Evolutionary conservation across 2,797 vertebrate species (phyloP).

Genomic region (Liasis olivaceus): DNA sequence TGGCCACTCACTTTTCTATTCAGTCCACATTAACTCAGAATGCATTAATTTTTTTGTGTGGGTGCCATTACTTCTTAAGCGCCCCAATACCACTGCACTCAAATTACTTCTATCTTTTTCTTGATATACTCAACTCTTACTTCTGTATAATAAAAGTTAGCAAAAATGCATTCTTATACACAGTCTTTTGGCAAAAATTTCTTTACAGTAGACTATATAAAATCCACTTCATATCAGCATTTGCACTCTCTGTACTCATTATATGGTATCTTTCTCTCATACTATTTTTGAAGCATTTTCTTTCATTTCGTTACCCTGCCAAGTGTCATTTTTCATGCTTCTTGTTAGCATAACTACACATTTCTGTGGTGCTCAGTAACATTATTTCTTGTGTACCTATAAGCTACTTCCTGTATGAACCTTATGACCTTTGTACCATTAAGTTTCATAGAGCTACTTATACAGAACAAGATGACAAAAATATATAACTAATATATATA

Average conservation of each 20-base stretch:
- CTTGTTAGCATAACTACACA: neutral
- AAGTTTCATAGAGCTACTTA: neutral
- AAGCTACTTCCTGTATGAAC: neutral
- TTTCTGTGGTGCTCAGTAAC: neutral
- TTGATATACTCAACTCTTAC: neutral
- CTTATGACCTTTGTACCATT: neutral
- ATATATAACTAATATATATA: neutral
- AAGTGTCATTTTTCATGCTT: neutral
- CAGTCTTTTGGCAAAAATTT: neutral
- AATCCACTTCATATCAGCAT: neutral
- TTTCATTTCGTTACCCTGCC: neutral
- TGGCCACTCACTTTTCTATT: neutral
- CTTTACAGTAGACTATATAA: neutral
- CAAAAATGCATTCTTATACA: neutral
- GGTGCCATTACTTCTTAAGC: neutral
- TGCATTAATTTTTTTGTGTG: neutral
- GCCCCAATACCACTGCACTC: no score
- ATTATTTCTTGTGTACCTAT: neutral
- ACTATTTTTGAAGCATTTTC: neutral
- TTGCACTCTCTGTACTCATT: neutral
- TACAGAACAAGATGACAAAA: neutral
- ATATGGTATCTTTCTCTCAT: neutral
- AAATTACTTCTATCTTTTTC: no score
- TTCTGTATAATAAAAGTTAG: neutral
- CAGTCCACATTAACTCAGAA: neutral